Evolutionary conservation across 2,797 vertebrate genomes (phyloP), one percentile per base, ranked within the genome.

Genomic region (Notolepis coatsorum): DNA sequence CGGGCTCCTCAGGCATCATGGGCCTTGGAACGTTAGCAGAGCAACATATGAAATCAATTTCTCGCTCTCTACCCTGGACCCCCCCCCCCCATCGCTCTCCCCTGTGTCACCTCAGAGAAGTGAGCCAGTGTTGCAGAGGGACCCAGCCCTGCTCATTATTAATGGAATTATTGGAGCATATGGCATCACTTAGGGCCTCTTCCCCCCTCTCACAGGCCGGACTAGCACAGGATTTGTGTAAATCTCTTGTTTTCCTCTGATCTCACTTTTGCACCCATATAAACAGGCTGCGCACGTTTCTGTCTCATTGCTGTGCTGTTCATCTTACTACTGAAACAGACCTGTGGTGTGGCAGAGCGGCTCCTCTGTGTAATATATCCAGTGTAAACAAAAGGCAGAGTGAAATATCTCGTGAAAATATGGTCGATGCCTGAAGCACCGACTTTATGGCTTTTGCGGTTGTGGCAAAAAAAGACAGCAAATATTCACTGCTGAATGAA

Each of bases 31-130:
- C 38, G 23, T 46, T 30, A 45, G 61, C 58, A 81, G 77, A 84
- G 75, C 78, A 88, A 89, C 89, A 92, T 88, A 84, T 91, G 89
- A 90, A 89, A 90, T 91, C 88, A 90, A 90, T 91, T 90, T 88
- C 84, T 81, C 58, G 65, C 61, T 49, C 63, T 53, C 65, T 54
- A 59, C 49, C 63, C 64, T 64, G 65, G 69, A 76, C 65, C 31
- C 50, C 63, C 64, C 35, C 71, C 50, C 37, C n/a, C 46, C 62
- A 61, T 13, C 3, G 24, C 71, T 74, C 78, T 81, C 80, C 77
- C 79, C 78, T 61, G 81, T 90, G 88, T 92, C 89, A 91, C 91
- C 90, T 90, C 85, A 73, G 84, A 86, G 85, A 85, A 83, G 84
- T 56, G 70, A 88, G 84, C 79, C 86, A 84, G 88, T 89, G 86